These are phyloP conservation scores for Drosophila engyochracea DNA, from an alignment of 2,888 invertebrate genomes.

Conservation along the genomic window DNA sequence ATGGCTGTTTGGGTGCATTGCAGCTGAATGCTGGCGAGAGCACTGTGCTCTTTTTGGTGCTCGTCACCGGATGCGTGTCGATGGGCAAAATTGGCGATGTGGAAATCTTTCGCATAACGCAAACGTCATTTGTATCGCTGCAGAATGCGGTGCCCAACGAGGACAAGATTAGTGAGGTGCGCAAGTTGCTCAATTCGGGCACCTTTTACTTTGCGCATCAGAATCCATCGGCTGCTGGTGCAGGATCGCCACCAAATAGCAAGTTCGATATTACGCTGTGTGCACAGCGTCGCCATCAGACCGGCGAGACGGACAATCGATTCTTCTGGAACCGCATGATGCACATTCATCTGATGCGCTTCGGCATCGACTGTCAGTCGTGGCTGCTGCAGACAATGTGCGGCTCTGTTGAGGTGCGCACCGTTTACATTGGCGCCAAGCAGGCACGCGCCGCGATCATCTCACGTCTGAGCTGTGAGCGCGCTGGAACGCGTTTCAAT, in stretches of 20 bases:
- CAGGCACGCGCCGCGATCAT: slow-evolving; percentile 98
- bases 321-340: slow-evolving; percentile 99
- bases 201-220: slow-evolving; percentile 96
- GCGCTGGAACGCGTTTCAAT: slow-evolving; percentile 99
- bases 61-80: slow-evolving; percentile 98
- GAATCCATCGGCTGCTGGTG: slow-evolving; percentile 56
- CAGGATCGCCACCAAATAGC: slow-evolving; percentile 71
- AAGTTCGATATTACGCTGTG: slow-evolving; percentile 97
- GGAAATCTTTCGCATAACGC: slow-evolving; percentile 97
- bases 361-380: slow-evolving; percentile 94
- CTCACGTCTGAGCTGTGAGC: slow-evolving; percentile 97
- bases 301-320: slow-evolving; percentile 94
- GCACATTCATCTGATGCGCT: slow-evolving; percentile 96
- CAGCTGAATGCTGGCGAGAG: slow-evolving; percentile 94
- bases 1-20: slow-evolving; percentile 97
- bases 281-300: slow-evolving; percentile 94
- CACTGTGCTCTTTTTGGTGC: slow-evolving; percentile 94
- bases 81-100: slow-evolving; percentile 97
- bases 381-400: slow-evolving; percentile 99
- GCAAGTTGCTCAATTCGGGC: slow-evolving; percentile 98
- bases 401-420: slow-evolving; percentile 98
- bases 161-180: slow-evolving; percentile 88
- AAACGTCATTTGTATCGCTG: slow-evolving; percentile 95
- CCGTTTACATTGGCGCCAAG: slow-evolving; percentile 98
- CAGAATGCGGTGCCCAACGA: slow-evolving; percentile 89